phyloP scores from a whole-genome alignment of 2,113 vertebrate species.

The Eptesicus fuscus region DNA sequence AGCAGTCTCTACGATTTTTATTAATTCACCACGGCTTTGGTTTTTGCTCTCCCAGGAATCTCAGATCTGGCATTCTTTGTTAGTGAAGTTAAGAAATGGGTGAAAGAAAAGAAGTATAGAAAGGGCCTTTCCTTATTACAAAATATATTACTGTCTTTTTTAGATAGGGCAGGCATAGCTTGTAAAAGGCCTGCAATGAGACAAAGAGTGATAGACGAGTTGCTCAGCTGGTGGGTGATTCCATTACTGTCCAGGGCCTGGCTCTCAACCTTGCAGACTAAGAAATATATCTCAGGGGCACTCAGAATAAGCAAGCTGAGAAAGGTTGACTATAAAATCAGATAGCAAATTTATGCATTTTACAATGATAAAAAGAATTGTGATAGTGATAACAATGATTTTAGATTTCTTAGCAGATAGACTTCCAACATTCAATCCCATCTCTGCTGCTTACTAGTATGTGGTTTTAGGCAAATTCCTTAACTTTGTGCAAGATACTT shows the following conservation, averaged over 20 bases:
- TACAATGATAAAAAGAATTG: neutral
- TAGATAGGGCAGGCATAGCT: neutral
- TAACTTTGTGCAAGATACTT: neutral
- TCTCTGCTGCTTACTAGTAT: neutral
- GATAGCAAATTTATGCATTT: neutral
- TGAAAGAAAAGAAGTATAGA: neutral
- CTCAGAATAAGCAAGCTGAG: neutral
- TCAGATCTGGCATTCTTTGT: neutral
- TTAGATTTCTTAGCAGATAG: neutral
- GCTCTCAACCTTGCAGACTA: neutral
- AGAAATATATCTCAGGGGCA: neutral
- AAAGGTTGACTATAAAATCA: neutral
- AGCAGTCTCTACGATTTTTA: neutral
- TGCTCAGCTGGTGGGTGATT: neutral
- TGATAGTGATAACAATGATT: neutral
- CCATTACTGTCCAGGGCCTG: neutral
- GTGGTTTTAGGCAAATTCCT: neutral
- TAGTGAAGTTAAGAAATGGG: neutral
- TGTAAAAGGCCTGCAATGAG: neutral
- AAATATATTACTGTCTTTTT: neutral
- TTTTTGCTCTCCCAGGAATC: neutral
- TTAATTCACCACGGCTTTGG: neutral
- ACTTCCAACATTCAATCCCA: neutral
- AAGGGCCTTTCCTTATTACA: neutral
- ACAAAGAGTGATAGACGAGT: neutral